Percentiles rank a stretch among this genome's conserved stretches.
phyloP scores from a whole-genome alignment of 2,888 invertebrate genomes.

The Athrips mouffetella region DNA sequence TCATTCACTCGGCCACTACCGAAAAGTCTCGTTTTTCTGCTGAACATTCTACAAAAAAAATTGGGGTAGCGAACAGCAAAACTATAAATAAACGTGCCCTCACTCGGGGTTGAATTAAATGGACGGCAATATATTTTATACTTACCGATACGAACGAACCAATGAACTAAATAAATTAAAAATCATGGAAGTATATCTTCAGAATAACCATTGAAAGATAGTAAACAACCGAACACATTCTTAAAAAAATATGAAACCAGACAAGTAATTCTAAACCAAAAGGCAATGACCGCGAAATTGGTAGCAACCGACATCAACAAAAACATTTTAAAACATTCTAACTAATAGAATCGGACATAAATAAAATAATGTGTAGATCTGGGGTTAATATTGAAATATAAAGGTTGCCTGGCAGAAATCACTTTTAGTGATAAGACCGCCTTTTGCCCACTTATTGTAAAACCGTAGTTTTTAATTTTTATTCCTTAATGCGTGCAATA shows the following conservation, averaged over 20 bases:
- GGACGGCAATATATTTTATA: constrained; percentile 3
- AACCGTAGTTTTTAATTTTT: too few species aligned
- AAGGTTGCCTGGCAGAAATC: not conserved
- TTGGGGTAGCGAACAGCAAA: constrained; percentile 6
- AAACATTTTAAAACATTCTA: not conserved
- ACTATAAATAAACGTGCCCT: constrained; percentile 1
- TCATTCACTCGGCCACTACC: constrained; percentile 11
- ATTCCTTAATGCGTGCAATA: too few species aligned
- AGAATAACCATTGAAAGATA: too few species aligned
- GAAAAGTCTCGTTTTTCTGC: constrained; percentile 7
- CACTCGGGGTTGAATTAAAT: not conserved
- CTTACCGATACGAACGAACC: not conserved
- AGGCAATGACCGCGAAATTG: too few species aligned
- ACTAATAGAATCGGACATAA: constrained; percentile 1
- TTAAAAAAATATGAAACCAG: too few species aligned
- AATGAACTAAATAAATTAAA: constrained; percentile 1
- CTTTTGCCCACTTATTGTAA: too few species aligned
- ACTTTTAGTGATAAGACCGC: not conserved
- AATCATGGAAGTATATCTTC: too few species aligned
- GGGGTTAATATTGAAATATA: too few species aligned
- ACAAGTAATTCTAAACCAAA: too few species aligned
- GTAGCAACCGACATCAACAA: not conserved
- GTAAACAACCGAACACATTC: too few species aligned
- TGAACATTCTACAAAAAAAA: constrained; percentile 4
- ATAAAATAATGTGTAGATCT: too few species aligned